A percentile compares a stretch with the other conserved stretches of the same genome.
phyloP scores from a whole-genome alignment of 2,888 invertebrate genomes.

The Zaprionus obscuricornis region DNA sequence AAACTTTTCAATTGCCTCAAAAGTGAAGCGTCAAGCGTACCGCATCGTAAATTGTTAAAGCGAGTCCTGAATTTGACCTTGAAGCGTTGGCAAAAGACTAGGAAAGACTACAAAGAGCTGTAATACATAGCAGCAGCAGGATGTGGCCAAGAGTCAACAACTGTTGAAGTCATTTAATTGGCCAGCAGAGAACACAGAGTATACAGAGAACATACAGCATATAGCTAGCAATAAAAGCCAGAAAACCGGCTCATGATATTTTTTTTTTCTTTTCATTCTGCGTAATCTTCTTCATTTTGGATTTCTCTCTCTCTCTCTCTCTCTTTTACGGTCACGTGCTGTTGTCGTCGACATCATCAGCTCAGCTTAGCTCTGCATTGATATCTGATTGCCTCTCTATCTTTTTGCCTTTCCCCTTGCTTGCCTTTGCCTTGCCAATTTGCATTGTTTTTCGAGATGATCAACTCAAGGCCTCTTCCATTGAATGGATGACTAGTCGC shows the following conservation, averaged over 20 bases:
- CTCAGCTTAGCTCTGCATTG: conserved; percentile 17
- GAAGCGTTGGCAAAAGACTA: conserved; percentile 51
- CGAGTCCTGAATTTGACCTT: conserved; percentile 56
- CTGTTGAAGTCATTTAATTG: conserved; percentile 50
- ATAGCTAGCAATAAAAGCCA: conserved; percentile 2
- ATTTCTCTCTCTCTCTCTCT: background rate
- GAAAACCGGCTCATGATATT: conserved; percentile 58
- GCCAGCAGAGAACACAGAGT: background rate
- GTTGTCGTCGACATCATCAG: conserved; percentile 10
- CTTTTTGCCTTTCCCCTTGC: background rate
- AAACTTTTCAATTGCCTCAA: conserved; percentile 33
- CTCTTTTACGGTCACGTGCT: conserved; percentile 58
- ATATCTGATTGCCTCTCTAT: conserved; percentile 22
- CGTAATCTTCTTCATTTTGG: conserved; percentile 24
- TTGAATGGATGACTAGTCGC: conserved; percentile 18
- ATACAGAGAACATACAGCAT: too few relatives aligned
- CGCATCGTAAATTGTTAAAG: conserved; percentile 34
- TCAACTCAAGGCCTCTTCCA: conserved; percentile 49
- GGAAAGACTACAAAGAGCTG: too few relatives aligned
- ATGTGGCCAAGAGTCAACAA: background rate
- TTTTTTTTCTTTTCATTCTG: too few relatives aligned
- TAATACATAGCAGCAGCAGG: background rate
- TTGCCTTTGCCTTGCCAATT: conserved; percentile 2
- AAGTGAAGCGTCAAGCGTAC: too few relatives aligned
- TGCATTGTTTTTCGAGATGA: conserved; percentile 22